These are phyloP conservation scores for Adrianichthys oophorus DNA, from an alignment of 2,797 vertebrate genomes.

Conservation along the genomic window DNA sequence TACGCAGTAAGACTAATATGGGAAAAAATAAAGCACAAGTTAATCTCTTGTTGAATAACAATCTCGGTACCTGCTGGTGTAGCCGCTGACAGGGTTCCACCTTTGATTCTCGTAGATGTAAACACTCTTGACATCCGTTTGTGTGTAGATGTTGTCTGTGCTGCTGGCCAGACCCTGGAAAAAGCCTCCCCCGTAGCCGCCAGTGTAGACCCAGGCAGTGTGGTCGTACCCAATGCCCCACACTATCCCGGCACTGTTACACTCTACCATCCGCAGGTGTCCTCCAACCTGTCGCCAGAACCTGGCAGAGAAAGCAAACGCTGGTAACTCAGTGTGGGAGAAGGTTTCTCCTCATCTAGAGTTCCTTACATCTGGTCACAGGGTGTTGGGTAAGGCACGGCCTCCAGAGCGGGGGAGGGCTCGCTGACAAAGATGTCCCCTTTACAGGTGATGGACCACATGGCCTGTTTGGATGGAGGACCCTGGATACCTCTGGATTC, in stretches of 20 bases:
- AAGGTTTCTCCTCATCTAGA: background rate
- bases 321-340: no score
- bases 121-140: constrained; percentile 90
- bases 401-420: constrained; percentile 85
- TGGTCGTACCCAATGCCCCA: constrained; percentile 95
- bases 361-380: constrained; percentile 90
- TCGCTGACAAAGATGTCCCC: constrained; percentile 97
- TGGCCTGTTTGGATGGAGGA: constrained; percentile 88
- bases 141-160: constrained; percentile 86
- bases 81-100: constrained; percentile 96
- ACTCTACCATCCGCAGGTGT: constrained; percentile 88
- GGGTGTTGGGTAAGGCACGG: constrained; percentile 76
- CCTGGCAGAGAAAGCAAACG: constrained; percentile 67
- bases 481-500: constrained; percentile 88
- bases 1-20: background rate
- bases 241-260: constrained; percentile 86
- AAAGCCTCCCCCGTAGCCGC: constrained; percentile 90
- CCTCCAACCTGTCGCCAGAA: constrained; percentile 97
- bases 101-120: constrained; percentile 97
- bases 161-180: constrained; percentile 89
- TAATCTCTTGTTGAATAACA: background rate
- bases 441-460: constrained; percentile 97
- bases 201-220: constrained; percentile 90
- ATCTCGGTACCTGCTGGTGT: constrained; percentile 84
- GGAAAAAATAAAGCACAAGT: background rate